Evolutionary conservation across 1,140 invertebrate genomes (phyloP).

Genomic region (Cotesia typhae): DNA sequence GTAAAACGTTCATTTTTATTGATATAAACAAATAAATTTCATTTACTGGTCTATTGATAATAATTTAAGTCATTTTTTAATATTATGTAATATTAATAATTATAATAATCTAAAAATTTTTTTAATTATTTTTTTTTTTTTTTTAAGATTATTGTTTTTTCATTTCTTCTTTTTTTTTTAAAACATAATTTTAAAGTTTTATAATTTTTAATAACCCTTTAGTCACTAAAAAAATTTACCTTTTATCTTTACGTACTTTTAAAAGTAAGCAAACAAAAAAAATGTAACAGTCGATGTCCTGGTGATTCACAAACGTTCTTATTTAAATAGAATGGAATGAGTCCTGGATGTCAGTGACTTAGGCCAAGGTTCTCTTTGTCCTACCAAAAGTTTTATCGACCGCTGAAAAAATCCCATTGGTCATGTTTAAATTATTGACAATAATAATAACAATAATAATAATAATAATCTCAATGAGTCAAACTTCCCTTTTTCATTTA

Average conservation of each 20-base stretch:
- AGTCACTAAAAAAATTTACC: background rate
- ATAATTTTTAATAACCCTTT: too few species aligned
- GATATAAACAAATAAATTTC: conserved; percentile 51
- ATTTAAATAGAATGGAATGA: conserved; percentile 54
- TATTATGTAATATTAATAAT: background rate
- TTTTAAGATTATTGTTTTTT: too few species aligned
- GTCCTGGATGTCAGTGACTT: conserved; percentile 47
- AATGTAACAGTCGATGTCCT: conserved; percentile 15
- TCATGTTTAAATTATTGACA: background rate
- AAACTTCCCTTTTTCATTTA: background rate
- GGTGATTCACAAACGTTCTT: conserved; percentile 35
- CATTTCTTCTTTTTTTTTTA: too few species aligned
- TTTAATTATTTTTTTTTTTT: too few species aligned
- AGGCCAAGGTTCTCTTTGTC: conserved; percentile 48
- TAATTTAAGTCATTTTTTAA: background rate
- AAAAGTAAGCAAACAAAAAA: conserved; percentile 1
- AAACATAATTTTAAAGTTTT: too few species aligned
- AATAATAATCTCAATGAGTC: too few species aligned
- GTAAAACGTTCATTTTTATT: conserved; percentile 49
- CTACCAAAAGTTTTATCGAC: conserved; percentile 10
- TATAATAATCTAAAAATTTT: too few species aligned
- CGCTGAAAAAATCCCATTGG: background rate
- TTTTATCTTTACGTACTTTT: background rate
- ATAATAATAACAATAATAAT: background rate
- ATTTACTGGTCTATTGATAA: conserved; percentile 45